A percentile compares a stretch with the other conserved stretches of the same genome.
Evolutionary conservation across 2,113 vertebrate genomes (phyloP).

Genomic region (Steatornis caripensis): DNA sequence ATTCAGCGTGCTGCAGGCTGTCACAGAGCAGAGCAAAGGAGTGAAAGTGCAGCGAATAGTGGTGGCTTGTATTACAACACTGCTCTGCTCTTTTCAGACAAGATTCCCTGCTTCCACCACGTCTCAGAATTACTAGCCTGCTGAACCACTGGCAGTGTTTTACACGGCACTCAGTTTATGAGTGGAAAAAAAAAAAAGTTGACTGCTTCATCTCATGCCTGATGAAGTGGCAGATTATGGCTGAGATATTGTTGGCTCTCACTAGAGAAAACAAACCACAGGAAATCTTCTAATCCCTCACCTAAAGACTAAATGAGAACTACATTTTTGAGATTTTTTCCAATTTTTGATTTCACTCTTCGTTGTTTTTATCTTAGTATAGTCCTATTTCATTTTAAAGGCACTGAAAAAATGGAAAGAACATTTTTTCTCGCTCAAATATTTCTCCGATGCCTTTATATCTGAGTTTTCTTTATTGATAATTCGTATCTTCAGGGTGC

Average conservation of each 20-base stretch:
- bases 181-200: neutral
- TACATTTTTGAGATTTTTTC: neutral
- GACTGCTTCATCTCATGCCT: neutral
- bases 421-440: neutral
- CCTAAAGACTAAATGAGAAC: neutral
- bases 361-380: neutral
- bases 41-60: neutral
- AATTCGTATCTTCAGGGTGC: neutral
- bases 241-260: neutral
- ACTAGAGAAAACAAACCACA: neutral
- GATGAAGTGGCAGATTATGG: neutral
- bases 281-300: neutral
- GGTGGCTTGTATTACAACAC: neutral
- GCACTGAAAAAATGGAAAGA: neutral
- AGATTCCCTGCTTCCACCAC: neutral
- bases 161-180: accelerated
- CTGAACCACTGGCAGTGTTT: neutral
- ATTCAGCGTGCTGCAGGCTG: neutral
- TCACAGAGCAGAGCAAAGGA: neutral
- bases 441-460: neutral
- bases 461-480: neutral
- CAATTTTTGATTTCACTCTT: neutral
- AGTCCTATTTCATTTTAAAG: neutral
- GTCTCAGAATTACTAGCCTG: neutral
- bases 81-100: neutral